These are phyloP conservation scores for Anguilla obscura DNA, from an alignment of 2,797 vertebrate species.

Conservation along the genomic window DNA sequence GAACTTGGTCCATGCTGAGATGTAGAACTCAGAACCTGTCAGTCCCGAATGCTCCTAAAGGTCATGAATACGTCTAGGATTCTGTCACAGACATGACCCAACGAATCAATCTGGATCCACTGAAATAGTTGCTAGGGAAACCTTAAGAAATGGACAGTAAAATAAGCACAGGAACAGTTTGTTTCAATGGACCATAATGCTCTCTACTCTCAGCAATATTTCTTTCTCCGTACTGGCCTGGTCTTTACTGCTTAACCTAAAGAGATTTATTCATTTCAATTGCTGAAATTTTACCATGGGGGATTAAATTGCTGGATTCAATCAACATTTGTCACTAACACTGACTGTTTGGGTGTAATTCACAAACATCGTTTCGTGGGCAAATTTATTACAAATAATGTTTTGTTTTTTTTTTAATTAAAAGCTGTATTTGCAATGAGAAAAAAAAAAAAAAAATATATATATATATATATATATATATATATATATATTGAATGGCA, in stretches of 20 bases:
- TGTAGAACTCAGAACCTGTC: neutral
- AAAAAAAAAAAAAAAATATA: no score
- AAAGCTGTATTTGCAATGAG: no score
- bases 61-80: neutral
- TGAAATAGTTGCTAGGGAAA: neutral
- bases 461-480: no score
- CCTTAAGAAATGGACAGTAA: neutral
- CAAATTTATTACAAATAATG: no score
- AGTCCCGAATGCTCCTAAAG: neutral
- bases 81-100: neutral
- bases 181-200: neutral
- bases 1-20: neutral
- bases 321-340: no score
- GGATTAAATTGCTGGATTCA: neutral
- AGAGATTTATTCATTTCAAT: neutral
- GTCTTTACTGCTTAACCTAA: neutral
- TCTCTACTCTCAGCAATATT: neutral
- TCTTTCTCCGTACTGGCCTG: neutral
- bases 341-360: no score
- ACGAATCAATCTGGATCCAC: neutral
- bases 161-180: neutral
- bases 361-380: no score
- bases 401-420: no score
- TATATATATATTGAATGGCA: no score
- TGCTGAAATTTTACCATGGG: neutral